Percentiles rank a stretch among this genome's conserved stretches.
These are phyloP conservation scores for Rhagoletis pomonella DNA, from an alignment of 1,140 invertebrate genomes.

Conservation along the genomic window DNA sequence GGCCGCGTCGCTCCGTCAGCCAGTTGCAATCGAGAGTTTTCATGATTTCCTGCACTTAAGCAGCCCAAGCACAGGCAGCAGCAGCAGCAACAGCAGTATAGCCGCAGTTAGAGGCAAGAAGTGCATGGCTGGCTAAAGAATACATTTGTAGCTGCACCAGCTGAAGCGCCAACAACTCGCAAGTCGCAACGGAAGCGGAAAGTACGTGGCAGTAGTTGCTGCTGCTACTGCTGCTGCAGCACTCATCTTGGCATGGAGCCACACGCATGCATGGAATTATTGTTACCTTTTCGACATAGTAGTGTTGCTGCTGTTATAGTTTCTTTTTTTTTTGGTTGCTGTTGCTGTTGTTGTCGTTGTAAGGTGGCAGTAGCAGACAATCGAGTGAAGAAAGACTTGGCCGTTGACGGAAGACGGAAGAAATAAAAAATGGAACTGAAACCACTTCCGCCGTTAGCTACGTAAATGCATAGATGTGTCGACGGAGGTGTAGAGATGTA, in stretches of 20 bases:
- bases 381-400: not conserved
- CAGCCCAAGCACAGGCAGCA: not conserved
- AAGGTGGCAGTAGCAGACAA: slow-evolving; percentile 2
- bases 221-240: not conserved
- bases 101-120: not conserved
- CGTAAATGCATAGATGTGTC: not conserved
- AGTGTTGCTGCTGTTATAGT: not conserved
- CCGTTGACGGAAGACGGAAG: slow-evolving; percentile 8
- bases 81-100: not conserved
- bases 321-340: not conserved
- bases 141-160: slow-evolving; percentile 2
- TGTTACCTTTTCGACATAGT: not conserved
- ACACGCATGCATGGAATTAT: not conserved
- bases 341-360: not conserved
- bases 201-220: slow-evolving; percentile 18
- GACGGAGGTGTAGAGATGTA: not conserved
- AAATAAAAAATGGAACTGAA: slow-evolving; percentile 47
- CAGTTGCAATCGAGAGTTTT: slow-evolving; percentile 44
- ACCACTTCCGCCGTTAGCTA: slow-evolving; percentile 6
- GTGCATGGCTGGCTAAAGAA: not conserved
- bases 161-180: slow-evolving; percentile 2
- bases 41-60: slow-evolving; percentile 50
- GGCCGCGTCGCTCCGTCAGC: not conserved
- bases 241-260: not conserved
- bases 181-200: slow-evolving; percentile 40